phyloP scores from a whole-genome alignment of 2,888 invertebrate species.

The Aphodius granarius region DNA sequence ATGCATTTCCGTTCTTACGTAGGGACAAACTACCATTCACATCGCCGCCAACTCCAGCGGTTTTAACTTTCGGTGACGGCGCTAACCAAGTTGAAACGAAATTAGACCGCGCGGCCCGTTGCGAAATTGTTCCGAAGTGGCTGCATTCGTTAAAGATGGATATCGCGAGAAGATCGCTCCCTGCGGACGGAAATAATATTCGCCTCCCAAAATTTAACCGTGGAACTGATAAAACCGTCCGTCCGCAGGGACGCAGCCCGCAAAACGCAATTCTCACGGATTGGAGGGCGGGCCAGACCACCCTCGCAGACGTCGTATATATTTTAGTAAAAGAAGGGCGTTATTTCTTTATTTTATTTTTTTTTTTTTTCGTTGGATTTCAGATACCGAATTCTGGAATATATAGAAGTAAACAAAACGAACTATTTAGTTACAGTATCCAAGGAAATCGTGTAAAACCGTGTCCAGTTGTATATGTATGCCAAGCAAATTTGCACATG shows the following conservation, averaged over 20 bases:
- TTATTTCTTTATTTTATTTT: neutral
- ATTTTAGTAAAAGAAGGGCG: neutral
- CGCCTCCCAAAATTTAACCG: neutral
- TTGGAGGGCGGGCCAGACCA: neutral
- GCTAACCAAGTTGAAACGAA: neutral
- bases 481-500: neutral
- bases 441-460: neutral
- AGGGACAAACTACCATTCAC: neutral
- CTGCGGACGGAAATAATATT: neutral
- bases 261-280: neutral
- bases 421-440: neutral
- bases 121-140: neutral
- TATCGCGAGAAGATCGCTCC: neutral
- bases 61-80: neutral
- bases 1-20: neutral
- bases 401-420: neutral
- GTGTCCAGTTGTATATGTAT: neutral
- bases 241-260: neutral
- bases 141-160: neutral
- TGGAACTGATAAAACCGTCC: neutral
- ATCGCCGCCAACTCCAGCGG: no score
- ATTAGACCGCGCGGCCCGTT: neutral
- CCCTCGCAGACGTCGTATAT: neutral
- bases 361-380: no score
- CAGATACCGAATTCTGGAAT: no score